These are phyloP conservation scores for Lasioglossum malachurum DNA, from an alignment of 2,888 invertebrate species.

Conservation along the genomic window DNA sequence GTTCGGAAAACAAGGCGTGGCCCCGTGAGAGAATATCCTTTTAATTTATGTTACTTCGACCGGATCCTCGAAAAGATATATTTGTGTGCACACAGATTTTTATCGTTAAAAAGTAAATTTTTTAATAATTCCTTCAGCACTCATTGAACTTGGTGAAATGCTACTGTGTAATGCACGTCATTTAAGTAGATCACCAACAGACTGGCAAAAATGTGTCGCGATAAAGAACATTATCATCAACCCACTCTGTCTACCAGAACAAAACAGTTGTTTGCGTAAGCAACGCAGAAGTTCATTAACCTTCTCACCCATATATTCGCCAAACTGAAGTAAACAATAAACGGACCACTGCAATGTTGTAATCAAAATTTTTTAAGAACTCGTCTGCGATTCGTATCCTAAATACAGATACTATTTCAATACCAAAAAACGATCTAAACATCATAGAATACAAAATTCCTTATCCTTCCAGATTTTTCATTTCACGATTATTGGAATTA, in stretches of 20 bases:
- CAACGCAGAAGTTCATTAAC: conserved; percentile 37
- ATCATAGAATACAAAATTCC: neutral
- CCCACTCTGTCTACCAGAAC: conserved; percentile 39
- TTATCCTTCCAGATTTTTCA: too few species aligned
- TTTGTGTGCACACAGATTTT: neutral
- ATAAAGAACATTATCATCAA: conserved; percentile 48
- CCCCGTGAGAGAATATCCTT: conserved; percentile 4
- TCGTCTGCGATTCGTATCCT: neutral
- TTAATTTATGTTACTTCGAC: conserved; percentile 34
- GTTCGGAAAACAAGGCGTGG: conserved; percentile 49
- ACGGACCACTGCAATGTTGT: neutral
- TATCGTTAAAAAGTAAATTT: neutral
- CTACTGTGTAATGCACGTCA: neutral
- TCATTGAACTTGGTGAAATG: conserved; percentile 7
- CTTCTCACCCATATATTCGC: conserved; percentile 25
- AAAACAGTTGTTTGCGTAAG: conserved; percentile 44
- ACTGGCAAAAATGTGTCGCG: conserved; percentile 58
- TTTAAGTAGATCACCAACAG: conserved; percentile 37
- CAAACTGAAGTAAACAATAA: neutral
- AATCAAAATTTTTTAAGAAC: neutral
- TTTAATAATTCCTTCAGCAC: neutral
- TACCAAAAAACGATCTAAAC: neutral
- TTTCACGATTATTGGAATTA: too few species aligned
- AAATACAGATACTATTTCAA: neutral
- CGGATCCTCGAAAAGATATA: neutral